Base-by-base conservation (phyloP, 2,888 invertebrate species). In the Athalia circularis region DNA sequence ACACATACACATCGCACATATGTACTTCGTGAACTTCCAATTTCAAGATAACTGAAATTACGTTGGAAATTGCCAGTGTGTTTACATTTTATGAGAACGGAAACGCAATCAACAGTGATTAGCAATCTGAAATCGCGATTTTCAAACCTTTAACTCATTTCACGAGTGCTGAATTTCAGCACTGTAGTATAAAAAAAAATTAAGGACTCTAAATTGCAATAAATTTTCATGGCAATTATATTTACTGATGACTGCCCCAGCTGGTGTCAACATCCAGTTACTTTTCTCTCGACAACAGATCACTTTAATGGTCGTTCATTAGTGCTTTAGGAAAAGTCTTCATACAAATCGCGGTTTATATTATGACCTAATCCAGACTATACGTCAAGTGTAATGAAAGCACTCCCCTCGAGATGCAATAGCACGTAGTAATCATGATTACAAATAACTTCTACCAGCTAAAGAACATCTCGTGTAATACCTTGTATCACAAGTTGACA, bases 361-460 rank as follows among this genome's bases (percentile, higher is more conserved):
- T 29, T 29, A 29, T 29, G 29, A 29, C 29, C 29, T 29, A 29
- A 29, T 29, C 2, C 29, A 29, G 29, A 29, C 29, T 29, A 29
- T 29, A 29, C 29, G 29, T 29, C 29, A 29, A 29, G 29, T 29
- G 29, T 29, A 29, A 1, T 29, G 2, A 1, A 29, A 29, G 29
- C 29, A 29, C 65, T 65, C 47, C 13, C n/a, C 48, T 48, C 6
- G 11, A 47, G 65, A 65, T 8, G 13, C 15, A 15, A 47, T 65
- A 15, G 65, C 65, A n/a, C 65, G 3, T 7, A 13, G 48, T 65
- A 48, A 65, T 65, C 48, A 7, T 15, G 48, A 65, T 65, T 65
- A 13, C 13, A 15, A 65, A 65, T 48, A 9, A 7, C 48, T 65
- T 13, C 47, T 65, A 15, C 48, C 13, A 13, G 48, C 47, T 65